These are phyloP conservation scores for Pinna nobilis DNA, from an alignment of 1,140 invertebrate genomes.

Conservation along the genomic window DNA sequence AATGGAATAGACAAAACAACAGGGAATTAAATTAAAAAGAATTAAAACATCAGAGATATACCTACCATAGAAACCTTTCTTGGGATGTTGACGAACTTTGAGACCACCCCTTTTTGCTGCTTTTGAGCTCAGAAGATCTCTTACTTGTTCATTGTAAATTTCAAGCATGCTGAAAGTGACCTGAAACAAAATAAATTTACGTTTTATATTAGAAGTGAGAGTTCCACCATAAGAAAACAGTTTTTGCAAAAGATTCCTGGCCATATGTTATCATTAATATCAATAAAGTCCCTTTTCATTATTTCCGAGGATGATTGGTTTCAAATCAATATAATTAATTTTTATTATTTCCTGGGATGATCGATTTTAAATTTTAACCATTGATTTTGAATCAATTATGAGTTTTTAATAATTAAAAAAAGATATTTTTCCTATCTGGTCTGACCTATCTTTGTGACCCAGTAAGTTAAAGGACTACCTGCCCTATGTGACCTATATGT, in stretches of 20 bases:
- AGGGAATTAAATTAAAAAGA: no score
- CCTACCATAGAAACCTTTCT: slow-evolving; percentile 80
- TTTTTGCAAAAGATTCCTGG: neutral
- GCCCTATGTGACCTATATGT: no score
- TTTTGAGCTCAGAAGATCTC: slow-evolving; percentile 77
- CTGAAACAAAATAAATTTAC: slow-evolving; percentile 67
- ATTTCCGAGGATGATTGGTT: neutral
- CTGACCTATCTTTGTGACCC: no score
- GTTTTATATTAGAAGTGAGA: neutral
- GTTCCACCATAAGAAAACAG: neutral
- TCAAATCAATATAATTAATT: neutral
- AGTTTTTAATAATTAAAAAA: no score
- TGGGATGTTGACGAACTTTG: slow-evolving; percentile 80
- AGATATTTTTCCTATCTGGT: no score
- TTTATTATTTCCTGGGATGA: neutral
- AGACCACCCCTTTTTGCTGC: slow-evolving; percentile 76
- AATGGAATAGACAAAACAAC: neutral
- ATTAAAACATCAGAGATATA: slow-evolving; percentile 5
- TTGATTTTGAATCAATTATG: no score
- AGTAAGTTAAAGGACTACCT: no score
- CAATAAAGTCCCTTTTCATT: neutral
- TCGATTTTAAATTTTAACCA: no score
- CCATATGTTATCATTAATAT: neutral
- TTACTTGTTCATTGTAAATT: slow-evolving; percentile 81
- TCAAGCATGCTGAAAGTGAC: slow-evolving; percentile 80